A percentile compares a stretch with the other conserved stretches of the same genome.
Evolutionary conservation across 1,140 invertebrate species (phyloP).

Genomic region (Conus betulinus): DNA sequence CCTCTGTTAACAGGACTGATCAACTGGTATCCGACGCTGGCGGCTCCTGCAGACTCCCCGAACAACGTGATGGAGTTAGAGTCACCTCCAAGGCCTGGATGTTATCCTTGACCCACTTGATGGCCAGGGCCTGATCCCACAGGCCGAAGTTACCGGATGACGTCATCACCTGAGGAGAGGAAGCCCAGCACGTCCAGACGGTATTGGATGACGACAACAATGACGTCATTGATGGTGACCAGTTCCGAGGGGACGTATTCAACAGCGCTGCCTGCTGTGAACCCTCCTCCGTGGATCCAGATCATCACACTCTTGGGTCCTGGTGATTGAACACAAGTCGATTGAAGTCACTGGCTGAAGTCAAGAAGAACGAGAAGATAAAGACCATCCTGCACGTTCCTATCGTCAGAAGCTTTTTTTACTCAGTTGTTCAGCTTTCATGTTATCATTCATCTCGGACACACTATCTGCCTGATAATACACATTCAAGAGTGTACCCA

Average conservation of each 20-base stretch:
- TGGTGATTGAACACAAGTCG: too few species aligned
- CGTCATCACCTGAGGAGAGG: conserved; percentile 33
- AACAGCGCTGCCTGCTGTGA: neutral
- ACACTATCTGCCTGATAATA: too few species aligned
- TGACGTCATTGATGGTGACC: conserved; percentile 78
- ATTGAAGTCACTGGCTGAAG: too few species aligned
- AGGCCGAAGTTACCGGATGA: conserved; percentile 35
- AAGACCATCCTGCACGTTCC: too few species aligned
- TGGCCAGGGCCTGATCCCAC: conserved; percentile 79
- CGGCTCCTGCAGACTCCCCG: conserved; percentile 77
- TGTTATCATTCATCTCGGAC: too few species aligned
- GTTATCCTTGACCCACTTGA: conserved; percentile 79
- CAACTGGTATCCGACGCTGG: conserved; percentile 93
- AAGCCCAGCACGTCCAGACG: conserved; percentile 33
- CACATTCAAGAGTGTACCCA: too few species aligned
- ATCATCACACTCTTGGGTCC: conserved; percentile 1
- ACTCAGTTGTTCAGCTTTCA: too few species aligned
- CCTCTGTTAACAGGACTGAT: conserved; percentile 89
- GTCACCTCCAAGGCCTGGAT: conserved; percentile 63
- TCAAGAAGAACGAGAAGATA: too few species aligned
- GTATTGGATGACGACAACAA: conserved; percentile 36
- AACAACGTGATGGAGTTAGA: conserved; percentile 59
- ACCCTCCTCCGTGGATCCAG: conserved; percentile 1
- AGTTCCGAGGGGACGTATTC: conserved; percentile 81
- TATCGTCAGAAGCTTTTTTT: too few species aligned